Conservation (phyloP, 2,888 invertebrate species). For the Idaea aversata region DNA sequence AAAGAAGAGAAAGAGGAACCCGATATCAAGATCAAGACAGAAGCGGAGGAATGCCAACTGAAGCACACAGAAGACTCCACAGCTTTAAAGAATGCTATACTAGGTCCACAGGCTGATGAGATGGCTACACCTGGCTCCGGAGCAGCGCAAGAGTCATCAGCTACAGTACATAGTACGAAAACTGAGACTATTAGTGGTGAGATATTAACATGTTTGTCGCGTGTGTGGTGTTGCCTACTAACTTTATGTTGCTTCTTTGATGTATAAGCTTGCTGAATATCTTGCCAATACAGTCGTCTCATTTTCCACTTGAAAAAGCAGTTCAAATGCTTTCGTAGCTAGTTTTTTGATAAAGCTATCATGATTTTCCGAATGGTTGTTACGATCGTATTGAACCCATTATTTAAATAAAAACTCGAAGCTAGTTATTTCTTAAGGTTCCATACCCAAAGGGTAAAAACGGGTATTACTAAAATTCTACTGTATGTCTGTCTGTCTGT, state of each 20-base stretch:
- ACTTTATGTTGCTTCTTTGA: background rate
- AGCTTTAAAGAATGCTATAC: conserved; percentile 68
- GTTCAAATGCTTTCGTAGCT: too few relatives aligned
- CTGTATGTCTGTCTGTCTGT: too few relatives aligned
- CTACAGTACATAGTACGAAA: conserved; percentile 37
- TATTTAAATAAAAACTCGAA: too few relatives aligned
- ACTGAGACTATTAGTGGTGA: conserved; percentile 56
- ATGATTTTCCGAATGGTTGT: too few relatives aligned
- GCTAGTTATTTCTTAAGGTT: too few relatives aligned
- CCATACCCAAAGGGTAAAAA: too few relatives aligned
- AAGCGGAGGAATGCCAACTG: conserved; percentile 55
- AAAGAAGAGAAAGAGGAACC: conserved; percentile 82
- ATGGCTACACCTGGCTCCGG: background rate
- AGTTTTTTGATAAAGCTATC: too few relatives aligned
- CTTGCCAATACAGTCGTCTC: too few relatives aligned
- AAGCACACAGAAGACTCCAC: conserved; percentile 73
- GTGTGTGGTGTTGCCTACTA: background rate
- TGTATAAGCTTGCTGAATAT: too few relatives aligned
- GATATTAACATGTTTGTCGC: conserved; percentile 1
- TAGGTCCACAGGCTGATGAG: conserved; percentile 65
- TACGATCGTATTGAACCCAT: too few relatives aligned
- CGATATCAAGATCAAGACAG: conserved; percentile 54
- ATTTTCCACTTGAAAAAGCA: too few relatives aligned
- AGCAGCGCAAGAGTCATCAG: conserved; percentile 42
- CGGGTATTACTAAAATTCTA: too few relatives aligned